phyloP scores from a whole-genome alignment of 2,113 vertebrate species.

The Apus apus region DNA sequence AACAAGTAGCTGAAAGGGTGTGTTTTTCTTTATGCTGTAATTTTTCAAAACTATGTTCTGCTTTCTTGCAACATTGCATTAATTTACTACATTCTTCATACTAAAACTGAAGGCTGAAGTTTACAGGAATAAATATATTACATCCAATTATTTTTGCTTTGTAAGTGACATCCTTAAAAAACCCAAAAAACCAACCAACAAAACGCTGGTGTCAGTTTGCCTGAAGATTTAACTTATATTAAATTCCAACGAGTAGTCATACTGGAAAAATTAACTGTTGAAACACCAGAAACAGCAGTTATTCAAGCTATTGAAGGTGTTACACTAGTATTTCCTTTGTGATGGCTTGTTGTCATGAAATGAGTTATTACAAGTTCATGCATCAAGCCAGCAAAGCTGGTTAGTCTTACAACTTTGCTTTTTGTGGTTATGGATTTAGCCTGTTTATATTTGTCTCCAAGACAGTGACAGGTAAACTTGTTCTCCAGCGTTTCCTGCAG shows the following conservation, averaged over 20 bases:
- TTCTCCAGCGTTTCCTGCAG: neutral
- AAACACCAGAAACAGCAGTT: neutral
- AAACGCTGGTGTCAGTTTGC: neutral
- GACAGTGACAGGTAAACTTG: neutral
- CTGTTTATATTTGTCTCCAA: neutral
- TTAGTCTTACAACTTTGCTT: neutral
- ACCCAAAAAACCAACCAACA: neutral
- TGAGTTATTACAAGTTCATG: neutral
- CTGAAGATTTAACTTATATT: neutral
- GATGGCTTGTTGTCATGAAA: neutral
- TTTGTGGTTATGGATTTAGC: neutral
- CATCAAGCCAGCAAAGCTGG: neutral
- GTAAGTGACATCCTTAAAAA: neutral
- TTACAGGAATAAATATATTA: neutral
- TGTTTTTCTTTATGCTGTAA: neutral
- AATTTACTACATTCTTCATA: neutral
- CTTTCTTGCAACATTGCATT: neutral
- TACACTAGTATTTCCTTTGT: neutral
- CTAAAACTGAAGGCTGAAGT: neutral
- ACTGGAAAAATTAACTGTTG: neutral
- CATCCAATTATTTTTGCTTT: neutral
- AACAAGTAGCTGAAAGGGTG: neutral
- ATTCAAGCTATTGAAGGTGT: neutral
- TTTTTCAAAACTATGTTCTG: neutral
- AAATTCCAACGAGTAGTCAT: neutral